Conservation (phyloP, 2,113 vertebrate genomes). For the Odocoileus virginianus region DNA sequence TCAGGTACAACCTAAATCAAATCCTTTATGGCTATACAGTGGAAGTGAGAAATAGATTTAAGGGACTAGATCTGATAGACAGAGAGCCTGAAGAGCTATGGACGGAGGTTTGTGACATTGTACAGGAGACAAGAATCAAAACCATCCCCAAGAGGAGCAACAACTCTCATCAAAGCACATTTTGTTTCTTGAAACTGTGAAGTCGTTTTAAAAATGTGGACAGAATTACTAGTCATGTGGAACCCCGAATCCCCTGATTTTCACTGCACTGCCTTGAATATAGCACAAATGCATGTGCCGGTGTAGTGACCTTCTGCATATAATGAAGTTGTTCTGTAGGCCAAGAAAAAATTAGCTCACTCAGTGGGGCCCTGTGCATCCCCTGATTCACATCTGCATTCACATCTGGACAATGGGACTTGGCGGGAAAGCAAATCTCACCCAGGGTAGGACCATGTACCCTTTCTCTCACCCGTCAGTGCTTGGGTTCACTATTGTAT, state of each 20-base stretch:
- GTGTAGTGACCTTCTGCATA: conserved; percentile 41
- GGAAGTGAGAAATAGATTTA: background rate
- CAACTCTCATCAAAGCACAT: background rate
- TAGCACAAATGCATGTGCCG: background rate
- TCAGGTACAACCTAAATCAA: background rate
- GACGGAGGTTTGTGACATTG: accelerated
- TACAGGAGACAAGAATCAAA: background rate
- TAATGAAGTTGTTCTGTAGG: conserved; percentile 18
- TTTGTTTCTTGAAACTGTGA: conserved; percentile 29
- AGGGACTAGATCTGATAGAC: background rate
- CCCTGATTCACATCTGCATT: background rate
- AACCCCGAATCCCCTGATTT: background rate
- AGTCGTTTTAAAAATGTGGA: conserved; percentile 35
- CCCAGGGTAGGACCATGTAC: accelerated
- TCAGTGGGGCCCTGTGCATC: background rate
- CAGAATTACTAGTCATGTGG: conserved; percentile 30
- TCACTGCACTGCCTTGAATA: background rate
- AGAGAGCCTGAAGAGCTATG: background rate
- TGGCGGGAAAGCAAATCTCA: background rate
- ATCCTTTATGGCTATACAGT: background rate
- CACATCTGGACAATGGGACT: background rate
- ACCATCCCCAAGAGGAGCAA: background rate
- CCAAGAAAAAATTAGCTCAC: background rate
- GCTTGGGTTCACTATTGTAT: background rate
- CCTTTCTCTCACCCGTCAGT: background rate